Evolutionary conservation across 2,888 invertebrate species (phyloP).

Genomic region (Hydraecia micacea): DNA sequence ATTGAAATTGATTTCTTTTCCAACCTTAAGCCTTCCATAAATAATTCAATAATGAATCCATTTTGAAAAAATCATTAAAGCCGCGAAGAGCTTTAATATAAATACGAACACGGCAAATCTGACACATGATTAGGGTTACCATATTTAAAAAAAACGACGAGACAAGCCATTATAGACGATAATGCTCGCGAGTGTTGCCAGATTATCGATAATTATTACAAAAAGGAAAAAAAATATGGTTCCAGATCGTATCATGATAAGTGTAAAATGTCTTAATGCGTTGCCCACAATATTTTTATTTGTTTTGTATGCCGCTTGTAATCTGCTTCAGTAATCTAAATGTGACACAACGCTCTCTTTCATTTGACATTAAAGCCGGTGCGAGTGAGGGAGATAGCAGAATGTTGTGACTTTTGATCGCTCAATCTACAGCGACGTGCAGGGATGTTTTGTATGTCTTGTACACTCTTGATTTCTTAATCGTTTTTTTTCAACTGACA

Average conservation of each 20-base stretch:
- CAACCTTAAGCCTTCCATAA: conserved; percentile 38
- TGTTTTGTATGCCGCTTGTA: conserved; percentile 83
- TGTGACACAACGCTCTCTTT: conserved; percentile 79
- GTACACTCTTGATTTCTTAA: conserved; percentile 80
- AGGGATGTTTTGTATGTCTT: conserved; percentile 80
- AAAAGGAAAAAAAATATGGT: conserved; percentile 78
- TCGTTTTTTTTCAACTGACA: conserved; percentile 80
- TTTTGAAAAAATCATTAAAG: conserved; percentile 84
- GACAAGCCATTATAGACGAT: conserved; percentile 85
- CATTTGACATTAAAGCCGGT: conserved; percentile 35
- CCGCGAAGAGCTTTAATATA: conserved; percentile 78
- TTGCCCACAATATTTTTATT: conserved; percentile 87
- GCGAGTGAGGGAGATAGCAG: conserved; percentile 73
- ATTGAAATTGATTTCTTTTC: conserved; percentile 35
- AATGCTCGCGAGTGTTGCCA: conserved; percentile 85
- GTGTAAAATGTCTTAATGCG: conserved; percentile 88
- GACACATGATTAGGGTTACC: conserved; percentile 90
- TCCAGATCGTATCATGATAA: conserved; percentile 82
- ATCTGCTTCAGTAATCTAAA: conserved; percentile 82
- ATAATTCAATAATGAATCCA: conserved; percentile 81
- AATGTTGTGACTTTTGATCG: conserved; percentile 84
- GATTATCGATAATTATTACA: conserved; percentile 90
- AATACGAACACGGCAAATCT: conserved; percentile 85
- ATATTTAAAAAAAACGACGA: conserved; percentile 82
- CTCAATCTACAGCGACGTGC: conserved; percentile 79